phyloP scores from a whole-genome alignment of 2,797 vertebrate species.

The Tachyglossus aculeatus region DNA sequence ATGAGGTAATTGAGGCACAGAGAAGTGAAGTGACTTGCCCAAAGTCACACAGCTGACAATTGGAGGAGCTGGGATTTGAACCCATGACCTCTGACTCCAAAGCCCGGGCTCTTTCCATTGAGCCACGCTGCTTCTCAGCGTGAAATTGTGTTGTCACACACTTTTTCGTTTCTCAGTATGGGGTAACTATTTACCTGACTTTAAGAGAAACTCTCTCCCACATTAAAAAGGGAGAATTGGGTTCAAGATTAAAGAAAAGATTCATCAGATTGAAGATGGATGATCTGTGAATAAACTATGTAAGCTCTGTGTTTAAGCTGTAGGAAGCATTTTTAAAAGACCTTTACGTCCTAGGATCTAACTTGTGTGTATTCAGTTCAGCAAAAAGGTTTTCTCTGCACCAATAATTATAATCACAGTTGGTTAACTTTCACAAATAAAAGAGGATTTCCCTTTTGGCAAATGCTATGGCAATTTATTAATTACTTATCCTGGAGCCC shows the following conservation, averaged over 20 bases:
- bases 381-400: not conserved
- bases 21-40: too few species aligned
- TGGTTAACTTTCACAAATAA: not conserved
- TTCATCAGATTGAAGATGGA: not conserved
- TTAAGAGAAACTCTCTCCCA: not conserved
- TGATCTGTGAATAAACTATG: not conserved
- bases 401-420: not conserved
- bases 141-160: too few species aligned
- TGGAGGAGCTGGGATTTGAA: too few species aligned
- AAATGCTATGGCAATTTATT: not conserved
- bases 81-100: too few species aligned
- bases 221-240: not conserved
- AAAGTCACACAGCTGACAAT: too few species aligned
- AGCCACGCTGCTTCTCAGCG: too few species aligned
- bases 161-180: too few species aligned
- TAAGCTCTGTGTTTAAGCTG: not conserved
- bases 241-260: not conserved
- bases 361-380: fast-evolving
- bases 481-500: not conserved
- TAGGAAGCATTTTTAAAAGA: not conserved
- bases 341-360: not conserved
- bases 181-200: too few species aligned
- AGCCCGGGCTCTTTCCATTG: too few species aligned
- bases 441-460: not conserved
- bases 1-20: too few species aligned